Evolutionary conservation across 1,140 invertebrate genomes (phyloP).

Genomic region (Orchestia grillus): DNA sequence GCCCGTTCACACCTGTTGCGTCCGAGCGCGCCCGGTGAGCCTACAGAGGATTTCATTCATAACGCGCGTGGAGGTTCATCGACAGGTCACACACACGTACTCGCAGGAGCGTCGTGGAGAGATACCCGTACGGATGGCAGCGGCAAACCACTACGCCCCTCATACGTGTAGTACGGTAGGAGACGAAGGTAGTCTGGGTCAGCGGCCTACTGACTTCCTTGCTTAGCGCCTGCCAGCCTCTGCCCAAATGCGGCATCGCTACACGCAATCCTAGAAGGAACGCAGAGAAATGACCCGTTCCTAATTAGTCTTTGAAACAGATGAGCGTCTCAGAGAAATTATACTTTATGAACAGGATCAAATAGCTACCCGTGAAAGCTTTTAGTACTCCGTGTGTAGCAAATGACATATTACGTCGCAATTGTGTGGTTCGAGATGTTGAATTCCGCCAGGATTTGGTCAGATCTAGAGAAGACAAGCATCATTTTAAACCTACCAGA

Average conservation of each 20-base stretch:
- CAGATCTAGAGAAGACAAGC: no score
- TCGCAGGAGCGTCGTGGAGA: neutral
- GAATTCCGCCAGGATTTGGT: no score
- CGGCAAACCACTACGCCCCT: neutral
- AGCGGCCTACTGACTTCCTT: slow-evolving; percentile 30
- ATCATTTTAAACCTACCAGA: no score
- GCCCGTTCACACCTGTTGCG: neutral
- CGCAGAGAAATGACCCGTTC: neutral
- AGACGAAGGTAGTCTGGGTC: slow-evolving; percentile 11
- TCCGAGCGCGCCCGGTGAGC: neutral
- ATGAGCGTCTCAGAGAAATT: no score
- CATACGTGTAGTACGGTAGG: neutral
- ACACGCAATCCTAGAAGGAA: neutral
- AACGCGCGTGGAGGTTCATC: neutral
- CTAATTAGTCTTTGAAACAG: neutral
- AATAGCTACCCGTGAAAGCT: no score
- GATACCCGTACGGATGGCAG: neutral
- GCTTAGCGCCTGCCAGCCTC: neutral
- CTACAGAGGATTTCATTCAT: neutral
- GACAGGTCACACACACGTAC: neutral
- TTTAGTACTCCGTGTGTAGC: no score
- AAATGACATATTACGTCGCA: no score
- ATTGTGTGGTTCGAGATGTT: no score
- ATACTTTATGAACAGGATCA: no score
- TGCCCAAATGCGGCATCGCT: neutral